Evolutionary conservation across 1,140 invertebrate genomes (phyloP).

Genomic region (Theocolax elegans): DNA sequence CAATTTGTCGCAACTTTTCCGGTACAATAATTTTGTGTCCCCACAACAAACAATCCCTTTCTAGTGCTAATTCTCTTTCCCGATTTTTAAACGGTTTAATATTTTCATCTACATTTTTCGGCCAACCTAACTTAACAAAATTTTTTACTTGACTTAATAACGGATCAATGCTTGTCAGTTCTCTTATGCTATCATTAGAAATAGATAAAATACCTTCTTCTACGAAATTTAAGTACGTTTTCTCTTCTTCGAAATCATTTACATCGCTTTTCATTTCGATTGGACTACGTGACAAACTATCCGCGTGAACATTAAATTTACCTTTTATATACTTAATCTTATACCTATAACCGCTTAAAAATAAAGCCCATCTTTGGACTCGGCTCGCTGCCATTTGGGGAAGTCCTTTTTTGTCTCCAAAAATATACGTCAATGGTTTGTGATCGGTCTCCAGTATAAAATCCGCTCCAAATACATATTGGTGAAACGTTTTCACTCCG

Average conservation of each 20-base stretch:
- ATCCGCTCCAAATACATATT: not conserved
- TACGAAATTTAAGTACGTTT: too few species aligned
- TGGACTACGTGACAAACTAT: slow-evolving; percentile 1
- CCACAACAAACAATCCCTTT: slow-evolving; percentile 49
- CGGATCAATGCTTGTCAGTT: not conserved
- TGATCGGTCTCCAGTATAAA: slow-evolving; percentile 6
- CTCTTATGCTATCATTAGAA: not conserved
- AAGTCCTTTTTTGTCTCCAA: not conserved
- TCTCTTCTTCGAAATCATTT: not conserved
- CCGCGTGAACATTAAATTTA: not conserved
- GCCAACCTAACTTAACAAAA: not conserved
- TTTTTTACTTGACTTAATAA: not conserved
- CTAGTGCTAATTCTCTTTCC: slow-evolving; percentile 26
- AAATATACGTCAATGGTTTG: not conserved
- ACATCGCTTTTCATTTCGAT: not conserved
- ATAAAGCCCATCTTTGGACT: not conserved
- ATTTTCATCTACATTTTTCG: not conserved
- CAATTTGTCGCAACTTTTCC: slow-evolving; percentile 9
- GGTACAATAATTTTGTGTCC: slow-evolving; percentile 51
- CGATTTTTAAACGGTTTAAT: not conserved
- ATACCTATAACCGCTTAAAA: not conserved
- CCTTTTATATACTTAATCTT: slow-evolving; percentile 5
- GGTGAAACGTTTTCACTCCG: not conserved
- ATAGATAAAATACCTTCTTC: too few species aligned
- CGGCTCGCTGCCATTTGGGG: not conserved